Evolutionary conservation across 2,888 invertebrate species (phyloP), one percentile per base, ranked within the genome.

Genomic region (Schizotus pectinicornis): DNA sequence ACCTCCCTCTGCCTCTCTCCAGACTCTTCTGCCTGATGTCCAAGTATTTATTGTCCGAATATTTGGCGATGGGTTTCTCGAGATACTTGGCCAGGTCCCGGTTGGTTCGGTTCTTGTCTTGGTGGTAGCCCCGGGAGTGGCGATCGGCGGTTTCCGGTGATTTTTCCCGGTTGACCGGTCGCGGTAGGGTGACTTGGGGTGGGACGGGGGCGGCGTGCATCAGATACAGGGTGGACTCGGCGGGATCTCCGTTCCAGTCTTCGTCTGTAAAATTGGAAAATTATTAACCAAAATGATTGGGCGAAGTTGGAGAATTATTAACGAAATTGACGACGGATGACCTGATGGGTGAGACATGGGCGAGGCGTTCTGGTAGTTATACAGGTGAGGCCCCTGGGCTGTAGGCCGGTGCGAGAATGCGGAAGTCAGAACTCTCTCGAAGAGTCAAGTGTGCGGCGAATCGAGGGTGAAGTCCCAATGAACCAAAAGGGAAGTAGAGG

Each of bases 231-330:
- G 82, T 77, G 32, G 80, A 80, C 59, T 83, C 82, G 7, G 85
- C 84, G 11, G 85, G 84, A 65, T 87, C 86, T 61, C 85, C 84
- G 42, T 85, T 87, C 90, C 90, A 90, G 73, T 91, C 90, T 71
- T 91, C 90, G 80, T 90, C 90, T 91, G 84, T 6, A 86, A 85
- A 72, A 45, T 41, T 42, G 47, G 36, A 56, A 38, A 11, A 38
- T 11, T 31, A 32, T 14, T n/a, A 33, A 38, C 2, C 30, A 33
- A 33, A 50, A 50, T 13, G 6, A 9, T 45, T 7, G 6, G 7
- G 42, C 7, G 7, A 12, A 22, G 14, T 42, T 42, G 42, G 46
- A 7, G 22, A 14, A 6, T 42, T 32, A 9, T 11, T n/a, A 2
- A 32, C 2, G 45, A 7, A 12, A 9, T 12, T 48, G 38, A 37